Evolutionary conservation across 2,113 vertebrate species (phyloP).

Genomic region (Nanorana parkeri): DNA sequence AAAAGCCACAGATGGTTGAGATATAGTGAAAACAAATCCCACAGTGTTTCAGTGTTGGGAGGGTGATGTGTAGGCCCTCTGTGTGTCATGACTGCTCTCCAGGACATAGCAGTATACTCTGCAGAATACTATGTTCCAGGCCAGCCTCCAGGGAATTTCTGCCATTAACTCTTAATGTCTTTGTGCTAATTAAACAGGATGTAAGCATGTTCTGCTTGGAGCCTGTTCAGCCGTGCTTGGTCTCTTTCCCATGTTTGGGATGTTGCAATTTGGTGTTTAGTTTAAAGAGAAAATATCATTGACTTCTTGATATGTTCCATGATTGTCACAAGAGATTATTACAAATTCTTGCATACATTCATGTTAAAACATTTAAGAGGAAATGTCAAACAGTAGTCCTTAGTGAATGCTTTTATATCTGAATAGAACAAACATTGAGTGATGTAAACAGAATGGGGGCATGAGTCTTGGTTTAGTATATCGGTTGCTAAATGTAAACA

Average conservation of each 20-base stretch:
- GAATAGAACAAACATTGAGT: too few relatives aligned
- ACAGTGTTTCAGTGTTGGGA: slow-evolving; percentile 17
- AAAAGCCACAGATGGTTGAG: slow-evolving; percentile 33
- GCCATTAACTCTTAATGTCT: slow-evolving; percentile 27
- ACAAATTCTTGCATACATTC: too few relatives aligned
- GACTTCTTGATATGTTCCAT: not conserved
- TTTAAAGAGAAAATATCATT: slow-evolving; percentile 13
- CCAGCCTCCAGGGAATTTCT: slow-evolving; percentile 32
- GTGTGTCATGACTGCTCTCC: slow-evolving; percentile 46
- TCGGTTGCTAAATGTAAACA: too few relatives aligned
- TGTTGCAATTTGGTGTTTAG: slow-evolving; percentile 4
- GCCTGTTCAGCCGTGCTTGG: slow-evolving; percentile 33
- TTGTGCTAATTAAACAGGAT: slow-evolving; percentile 38
- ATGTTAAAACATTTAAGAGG: too few relatives aligned
- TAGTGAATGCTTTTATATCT: too few relatives aligned
- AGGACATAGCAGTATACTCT: slow-evolving; percentile 25
- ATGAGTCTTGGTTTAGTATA: too few relatives aligned
- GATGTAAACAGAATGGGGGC: too few relatives aligned
- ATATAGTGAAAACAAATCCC: slow-evolving; percentile 21
- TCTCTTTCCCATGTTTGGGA: not conserved
- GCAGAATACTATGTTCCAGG: slow-evolving; percentile 40
- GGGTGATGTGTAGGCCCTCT: slow-evolving; percentile 25
- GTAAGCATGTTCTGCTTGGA: slow-evolving; percentile 17
- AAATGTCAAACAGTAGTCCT: too few relatives aligned
- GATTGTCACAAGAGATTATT: too few relatives aligned